phyloP scores from a whole-genome alignment of 1,140 invertebrate species.

The Drosophila suzukii region DNA sequence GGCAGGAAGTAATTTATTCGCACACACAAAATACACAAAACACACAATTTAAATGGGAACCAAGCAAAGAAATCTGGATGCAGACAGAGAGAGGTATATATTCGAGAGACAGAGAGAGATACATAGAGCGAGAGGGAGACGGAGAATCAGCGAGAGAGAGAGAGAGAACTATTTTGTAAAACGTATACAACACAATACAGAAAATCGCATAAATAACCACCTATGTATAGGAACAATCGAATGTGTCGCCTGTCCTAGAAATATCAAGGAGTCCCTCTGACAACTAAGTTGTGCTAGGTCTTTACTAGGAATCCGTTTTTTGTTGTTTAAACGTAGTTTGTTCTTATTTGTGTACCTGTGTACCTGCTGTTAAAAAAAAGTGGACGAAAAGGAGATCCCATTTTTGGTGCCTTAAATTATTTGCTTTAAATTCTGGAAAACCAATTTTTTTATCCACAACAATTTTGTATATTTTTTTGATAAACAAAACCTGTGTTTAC shows the following conservation, averaged over 20 bases:
- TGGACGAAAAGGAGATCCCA: conserved; percentile 34
- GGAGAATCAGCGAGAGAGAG: conserved; percentile 10
- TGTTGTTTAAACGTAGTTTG: conserved; percentile 9
- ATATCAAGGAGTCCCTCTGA: conserved; percentile 3
- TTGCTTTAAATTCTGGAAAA: conserved; percentile 34
- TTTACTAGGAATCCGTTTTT: neutral
- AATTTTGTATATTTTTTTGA: conserved; percentile 1
- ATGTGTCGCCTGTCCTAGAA: conserved; percentile 21
- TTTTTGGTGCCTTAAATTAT: conserved; percentile 74
- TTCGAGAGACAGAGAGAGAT: neutral
- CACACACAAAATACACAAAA: conserved; percentile 28
- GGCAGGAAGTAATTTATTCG: conserved; percentile 34
- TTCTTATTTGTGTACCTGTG: conserved; percentile 29
- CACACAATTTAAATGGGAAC: conserved; percentile 31
- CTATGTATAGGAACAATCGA: conserved; percentile 33
- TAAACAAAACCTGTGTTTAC: neutral
- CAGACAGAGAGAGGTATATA: conserved; percentile 3
- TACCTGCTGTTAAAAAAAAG: conserved; percentile 24
- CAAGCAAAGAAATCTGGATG: conserved; percentile 11
- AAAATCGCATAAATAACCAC: conserved; percentile 50
- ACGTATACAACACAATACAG: conserved; percentile 63
- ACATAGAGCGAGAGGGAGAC: conserved; percentile 11
- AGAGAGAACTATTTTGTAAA: conserved; percentile 73
- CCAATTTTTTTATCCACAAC: neutral
- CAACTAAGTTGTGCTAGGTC: conserved; percentile 25